These are phyloP conservation scores for Minunthozetes semirufus DNA, from an alignment of 2,888 invertebrate genomes.

Conservation along the genomic window DNA sequence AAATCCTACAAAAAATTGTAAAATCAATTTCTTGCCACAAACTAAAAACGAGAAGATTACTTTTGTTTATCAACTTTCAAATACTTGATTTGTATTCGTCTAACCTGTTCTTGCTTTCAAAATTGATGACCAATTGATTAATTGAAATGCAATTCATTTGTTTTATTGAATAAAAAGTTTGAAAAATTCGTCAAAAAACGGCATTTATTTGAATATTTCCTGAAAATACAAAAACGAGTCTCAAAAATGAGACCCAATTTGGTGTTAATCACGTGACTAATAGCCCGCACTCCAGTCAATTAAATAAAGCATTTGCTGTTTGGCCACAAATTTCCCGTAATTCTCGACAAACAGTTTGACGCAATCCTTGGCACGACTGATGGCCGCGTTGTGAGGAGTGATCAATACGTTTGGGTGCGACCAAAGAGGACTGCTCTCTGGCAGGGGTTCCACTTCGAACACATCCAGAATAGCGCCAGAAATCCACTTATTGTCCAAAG, in stretches of 20 bases:
- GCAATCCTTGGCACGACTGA: slow-evolving; percentile 49
- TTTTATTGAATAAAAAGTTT: no score
- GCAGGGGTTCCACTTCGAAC: slow-evolving; percentile 54
- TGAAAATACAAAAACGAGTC: no score
- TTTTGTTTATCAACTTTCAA: no score
- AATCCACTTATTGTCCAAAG: slow-evolving; percentile 54
- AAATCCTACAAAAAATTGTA: no score
- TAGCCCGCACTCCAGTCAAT: slow-evolving; percentile 51
- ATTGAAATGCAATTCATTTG: no score
- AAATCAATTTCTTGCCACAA: no score
- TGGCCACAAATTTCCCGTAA: slow-evolving; percentile 48
- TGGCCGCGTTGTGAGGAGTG: slow-evolving; percentile 52
- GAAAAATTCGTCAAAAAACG: no score
- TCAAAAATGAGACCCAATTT: background rate
- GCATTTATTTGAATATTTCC: no score
- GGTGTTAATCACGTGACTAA: slow-evolving; percentile 44
- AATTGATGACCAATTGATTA: no score
- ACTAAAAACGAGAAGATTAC: no score
- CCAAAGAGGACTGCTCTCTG: slow-evolving; percentile 53
- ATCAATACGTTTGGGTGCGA: slow-evolving; percentile 51
- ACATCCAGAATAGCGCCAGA: slow-evolving; percentile 56
- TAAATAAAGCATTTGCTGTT: slow-evolving; percentile 48
- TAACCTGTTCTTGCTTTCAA: no score
- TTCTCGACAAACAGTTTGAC: slow-evolving; percentile 52
- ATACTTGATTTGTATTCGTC: no score